Base-by-base conservation (phyloP, 2,888 invertebrate genomes). In the Lithophane leautieri region DNA sequence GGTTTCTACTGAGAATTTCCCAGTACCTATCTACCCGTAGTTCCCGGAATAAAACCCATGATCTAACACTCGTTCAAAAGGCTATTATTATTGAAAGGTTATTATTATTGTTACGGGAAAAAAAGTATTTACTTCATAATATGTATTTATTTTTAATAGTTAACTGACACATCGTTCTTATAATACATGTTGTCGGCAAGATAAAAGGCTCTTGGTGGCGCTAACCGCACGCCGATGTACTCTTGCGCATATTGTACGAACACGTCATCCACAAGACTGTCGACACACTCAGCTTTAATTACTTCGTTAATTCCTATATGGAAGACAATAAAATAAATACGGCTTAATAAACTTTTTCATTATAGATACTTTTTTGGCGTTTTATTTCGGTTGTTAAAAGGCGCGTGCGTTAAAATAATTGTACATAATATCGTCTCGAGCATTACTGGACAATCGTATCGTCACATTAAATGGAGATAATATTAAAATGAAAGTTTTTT, bases 311-410 rank as follows among this genome's bases (percentile, higher is more conserved):
- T 63, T 70, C 80, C 0, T 73, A 9, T 74, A 82, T 11, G 74
- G 74, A 25, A 12, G 4, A 79, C 61, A 68, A 66, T 82, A 69
- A 83, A 82, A 82, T 52, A 12, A 68, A 52, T 52, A 73, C 28
- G 63, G 16, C 68, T 68, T 73, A 44, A 70, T 81, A 72, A 78
- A 60, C 8, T 25, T 11, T 58, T 73, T 79, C 12, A 19, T 60
- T 73, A 62, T n/a, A 47, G 3, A 67, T n/a, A 70, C 61, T 28
- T 70, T 56, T 74, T 71, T 68, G 66, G 44, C 34, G 52, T 73
- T 82, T 83, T 73, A 81, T 83, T 60, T 79, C 60, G 63, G 67
- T 60, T 56, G 6, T 83, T 60, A 83, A 78, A 83, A 56, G 0
- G 16, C n/a, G 19, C 8, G 12, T 52, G 61, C 22, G 25, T 70